Evolutionary conservation across 2,797 vertebrate genomes (phyloP), one percentile per base, ranked within the genome.

Genomic region (Melanotaenia parkinsoni): DNA sequence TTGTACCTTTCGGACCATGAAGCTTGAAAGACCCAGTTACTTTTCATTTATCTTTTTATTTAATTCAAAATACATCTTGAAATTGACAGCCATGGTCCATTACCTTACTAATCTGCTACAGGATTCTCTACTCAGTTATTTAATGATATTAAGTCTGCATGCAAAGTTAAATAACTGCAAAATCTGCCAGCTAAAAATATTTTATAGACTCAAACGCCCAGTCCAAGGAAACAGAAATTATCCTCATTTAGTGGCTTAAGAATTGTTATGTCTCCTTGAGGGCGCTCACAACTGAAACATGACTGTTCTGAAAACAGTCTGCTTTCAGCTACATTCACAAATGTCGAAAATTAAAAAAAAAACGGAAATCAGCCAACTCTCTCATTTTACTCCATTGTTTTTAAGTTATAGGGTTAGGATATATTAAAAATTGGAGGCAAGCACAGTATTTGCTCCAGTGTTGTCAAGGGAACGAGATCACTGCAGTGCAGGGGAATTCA

Each of bases 401-500:
- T 47, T 57, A 57, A 84, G 69, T 76, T 70, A 65, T 77, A 57
- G 77, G 59, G 57, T 72, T 70, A 70, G 68, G 43, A 81, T 58
- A 43, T 60, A 83, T 80, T 81, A 70, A 74, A 60, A 35, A 33
- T 33, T 63, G 20, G 67, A 82, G 59, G 22, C 28, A 87, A 83
- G 81, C 43, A 63, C 32, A 78, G 67, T 70, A 67, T 76, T 81
- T 70, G 62, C 75, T 82, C 59, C 57, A 50, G 59, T 66, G 85
- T 88, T 81, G 85, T 87, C 77, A 87, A 85, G 81, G 80, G 86
- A 92, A 88, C 76, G 43, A 84, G 77, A 77, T 90, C 88, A 77
- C 84, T 86, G 88, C 88, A 91, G 87, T 86, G 86, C 79, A 87
- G 86, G 85, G 80, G 78, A 88, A 88, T 81, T 71, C 79, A 88